These are phyloP conservation scores for Erethizon dorsatum DNA, from an alignment of 2,797 vertebrate species.

Conservation along the genomic window DNA sequence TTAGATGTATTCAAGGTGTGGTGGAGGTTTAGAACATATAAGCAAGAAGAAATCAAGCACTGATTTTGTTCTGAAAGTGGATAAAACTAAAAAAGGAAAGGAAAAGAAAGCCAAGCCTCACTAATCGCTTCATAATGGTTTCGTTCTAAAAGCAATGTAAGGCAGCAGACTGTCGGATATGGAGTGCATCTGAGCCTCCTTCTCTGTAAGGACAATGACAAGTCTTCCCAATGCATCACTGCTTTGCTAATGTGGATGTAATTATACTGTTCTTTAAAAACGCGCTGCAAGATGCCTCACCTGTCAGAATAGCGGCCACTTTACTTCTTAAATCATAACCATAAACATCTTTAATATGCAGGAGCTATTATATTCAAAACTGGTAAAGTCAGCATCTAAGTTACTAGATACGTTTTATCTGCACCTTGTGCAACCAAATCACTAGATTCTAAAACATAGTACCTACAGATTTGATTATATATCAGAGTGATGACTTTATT, in stretches of 20 bases:
- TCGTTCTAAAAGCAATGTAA: constrained; percentile 34
- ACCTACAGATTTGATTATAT: constrained; percentile 76
- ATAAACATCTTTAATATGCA: constrained; percentile 69
- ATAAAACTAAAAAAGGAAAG: constrained; percentile 10
- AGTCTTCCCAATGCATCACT: background rate
- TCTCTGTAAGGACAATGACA: constrained; percentile 34
- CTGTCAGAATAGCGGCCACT: constrained; percentile 2
- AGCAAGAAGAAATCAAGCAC: constrained; percentile 69
- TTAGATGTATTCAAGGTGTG: constrained; percentile 74
- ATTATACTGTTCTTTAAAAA: constrained; percentile 64
- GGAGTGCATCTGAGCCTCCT: background rate
- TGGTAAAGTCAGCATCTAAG: constrained; percentile 76
- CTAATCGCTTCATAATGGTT: constrained; percentile 76
- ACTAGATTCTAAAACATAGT: constrained; percentile 76
- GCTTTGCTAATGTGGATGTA: constrained; percentile 28
- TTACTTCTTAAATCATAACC: constrained; percentile 45
- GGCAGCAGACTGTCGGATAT: background rate
- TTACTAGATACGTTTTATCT: constrained; percentile 1
- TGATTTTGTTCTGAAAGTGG: constrained; percentile 75
- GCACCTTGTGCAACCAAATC: constrained; percentile 34
- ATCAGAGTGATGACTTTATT: constrained; percentile 71
- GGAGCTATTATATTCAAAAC: constrained; percentile 66
- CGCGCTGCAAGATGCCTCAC: constrained; percentile 22
- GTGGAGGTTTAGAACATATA: constrained; percentile 66
- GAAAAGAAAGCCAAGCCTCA: background rate